phyloP scores from a whole-genome alignment of 2,888 invertebrate genomes.

The Pyrrhia umbra region DNA sequence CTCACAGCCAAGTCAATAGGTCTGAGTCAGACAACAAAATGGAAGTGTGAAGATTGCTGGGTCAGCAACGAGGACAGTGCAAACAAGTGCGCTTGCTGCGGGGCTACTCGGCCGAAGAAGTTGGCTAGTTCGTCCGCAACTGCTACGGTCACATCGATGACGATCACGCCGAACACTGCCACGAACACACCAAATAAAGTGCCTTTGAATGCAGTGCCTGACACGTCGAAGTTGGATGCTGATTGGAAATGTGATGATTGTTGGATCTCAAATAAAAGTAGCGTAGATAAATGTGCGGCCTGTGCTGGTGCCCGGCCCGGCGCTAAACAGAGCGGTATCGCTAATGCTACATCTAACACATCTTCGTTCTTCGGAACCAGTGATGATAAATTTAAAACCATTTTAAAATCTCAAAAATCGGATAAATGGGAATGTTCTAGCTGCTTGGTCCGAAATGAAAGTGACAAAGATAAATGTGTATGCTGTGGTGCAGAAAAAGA shows the following conservation, averaged over 20 bases:
- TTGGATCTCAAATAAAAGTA: slow-evolving; percentile 73
- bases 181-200: slow-evolving; percentile 6
- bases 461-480: slow-evolving; percentile 70
- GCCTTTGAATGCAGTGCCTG: slow-evolving; percentile 6
- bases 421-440: slow-evolving; percentile 80
- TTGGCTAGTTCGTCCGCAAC: background rate
- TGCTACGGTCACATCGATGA: slow-evolving; percentile 5
- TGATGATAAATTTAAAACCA: slow-evolving; percentile 65
- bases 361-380: slow-evolving; percentile 41
- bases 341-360: slow-evolving; percentile 16
- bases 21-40: slow-evolving; percentile 62
- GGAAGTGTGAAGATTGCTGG: slow-evolving; percentile 77
- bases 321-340: slow-evolving; percentile 41
- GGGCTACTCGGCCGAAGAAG: slow-evolving; percentile 62
- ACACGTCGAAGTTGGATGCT: slow-evolving; percentile 14
- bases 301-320: slow-evolving; percentile 71
- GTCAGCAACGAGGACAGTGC: slow-evolving; percentile 68
- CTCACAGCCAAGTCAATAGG: slow-evolving; percentile 34
- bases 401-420: slow-evolving; percentile 69
- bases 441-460: slow-evolving; percentile 79
- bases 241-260: slow-evolving; percentile 77
- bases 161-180: slow-evolving; percentile 4
- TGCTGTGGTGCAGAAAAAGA: slow-evolving; percentile 77
- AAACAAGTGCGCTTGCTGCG: slow-evolving; percentile 74
- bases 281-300: slow-evolving; percentile 72